Conservation (phyloP, 2,888 invertebrate species). For the Calephelis perditalis region DNA sequence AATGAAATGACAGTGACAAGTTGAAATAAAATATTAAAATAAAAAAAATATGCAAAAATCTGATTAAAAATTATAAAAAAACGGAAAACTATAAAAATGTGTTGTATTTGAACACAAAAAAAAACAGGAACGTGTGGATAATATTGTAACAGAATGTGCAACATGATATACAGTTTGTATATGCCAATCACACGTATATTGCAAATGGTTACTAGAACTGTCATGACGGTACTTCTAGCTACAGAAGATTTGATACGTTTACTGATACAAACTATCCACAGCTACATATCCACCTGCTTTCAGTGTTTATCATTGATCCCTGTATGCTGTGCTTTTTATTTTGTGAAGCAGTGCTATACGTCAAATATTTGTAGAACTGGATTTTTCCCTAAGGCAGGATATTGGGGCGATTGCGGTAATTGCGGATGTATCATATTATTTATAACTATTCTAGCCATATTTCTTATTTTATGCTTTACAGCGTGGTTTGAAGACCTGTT, state of each 20-base stretch:
- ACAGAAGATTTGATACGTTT: constrained; percentile 40
- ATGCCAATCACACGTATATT: constrained; percentile 38
- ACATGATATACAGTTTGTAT: constrained; percentile 29
- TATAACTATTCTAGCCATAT: constrained; percentile 27
- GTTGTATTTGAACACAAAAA: background rate
- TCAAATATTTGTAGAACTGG: constrained; percentile 21
- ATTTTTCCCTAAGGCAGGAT: constrained; percentile 21
- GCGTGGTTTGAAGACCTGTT: constrained; percentile 36
- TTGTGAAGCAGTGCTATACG: constrained; percentile 33
- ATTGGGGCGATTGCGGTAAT: constrained; percentile 15
- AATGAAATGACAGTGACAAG: constrained; percentile 1
- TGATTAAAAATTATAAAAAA: constrained; percentile 17
- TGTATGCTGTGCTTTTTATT: constrained; percentile 32
- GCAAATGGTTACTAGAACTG: constrained; percentile 35
- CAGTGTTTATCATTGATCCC: constrained; percentile 37
- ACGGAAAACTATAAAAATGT: constrained; percentile 14
- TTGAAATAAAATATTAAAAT: constrained; percentile 1
- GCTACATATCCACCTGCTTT: constrained; percentile 34
- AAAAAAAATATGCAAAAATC: constrained; percentile 15
- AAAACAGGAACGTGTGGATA: background rate
- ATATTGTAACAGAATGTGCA: constrained; percentile 14
- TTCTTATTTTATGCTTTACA: constrained; percentile 34
- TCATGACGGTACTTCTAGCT: constrained; percentile 36
- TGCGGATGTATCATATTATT: constrained; percentile 31
- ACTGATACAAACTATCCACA: constrained; percentile 35